phyloP scores from a whole-genome alignment of 2,888 invertebrate genomes.

The Odontocolon sp. region DNA sequence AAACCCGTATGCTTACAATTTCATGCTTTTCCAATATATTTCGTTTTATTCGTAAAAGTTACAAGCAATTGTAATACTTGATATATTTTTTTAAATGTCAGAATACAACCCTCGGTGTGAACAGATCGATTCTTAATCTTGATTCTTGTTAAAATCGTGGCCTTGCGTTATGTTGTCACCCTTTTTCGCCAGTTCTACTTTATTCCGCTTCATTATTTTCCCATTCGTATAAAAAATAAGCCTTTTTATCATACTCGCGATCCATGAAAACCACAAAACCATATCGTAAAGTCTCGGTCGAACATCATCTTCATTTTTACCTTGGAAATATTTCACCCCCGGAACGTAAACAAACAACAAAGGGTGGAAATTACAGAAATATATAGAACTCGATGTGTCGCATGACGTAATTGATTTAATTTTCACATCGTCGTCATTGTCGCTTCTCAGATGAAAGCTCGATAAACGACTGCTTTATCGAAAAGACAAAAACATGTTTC shows the following conservation, averaged over 20 bases:
- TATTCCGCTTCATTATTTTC: slow-evolving; percentile 3
- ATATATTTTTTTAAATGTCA: slow-evolving; percentile 8
- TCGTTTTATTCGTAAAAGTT: background rate
- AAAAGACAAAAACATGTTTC: slow-evolving; percentile 1
- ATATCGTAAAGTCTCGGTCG: background rate
- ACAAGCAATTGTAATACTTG: too few species aligned
- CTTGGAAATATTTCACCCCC: background rate
- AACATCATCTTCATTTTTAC: background rate
- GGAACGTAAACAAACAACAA: background rate
- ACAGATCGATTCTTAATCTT: slow-evolving; percentile 49
- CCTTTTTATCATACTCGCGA: background rate
- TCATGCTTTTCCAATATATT: too few species aligned
- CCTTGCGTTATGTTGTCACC: slow-evolving; percentile 10
- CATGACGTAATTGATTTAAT: slow-evolving; percentile 22
- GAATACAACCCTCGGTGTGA: background rate
- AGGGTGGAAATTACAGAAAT: slow-evolving; percentile 25
- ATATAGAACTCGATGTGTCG: slow-evolving; percentile 7
- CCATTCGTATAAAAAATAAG: background rate
- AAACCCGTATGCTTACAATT: too few species aligned
- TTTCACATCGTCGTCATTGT: background rate
- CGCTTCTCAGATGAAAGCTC: background rate
- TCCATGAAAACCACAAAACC: too few species aligned
- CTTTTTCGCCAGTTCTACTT: background rate
- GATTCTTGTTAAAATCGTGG: slow-evolving; percentile 44
- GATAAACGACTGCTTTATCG: background rate